Evolutionary conservation across 2,888 invertebrate genomes (phyloP).

Genomic region (Dorcus hopei): DNA sequence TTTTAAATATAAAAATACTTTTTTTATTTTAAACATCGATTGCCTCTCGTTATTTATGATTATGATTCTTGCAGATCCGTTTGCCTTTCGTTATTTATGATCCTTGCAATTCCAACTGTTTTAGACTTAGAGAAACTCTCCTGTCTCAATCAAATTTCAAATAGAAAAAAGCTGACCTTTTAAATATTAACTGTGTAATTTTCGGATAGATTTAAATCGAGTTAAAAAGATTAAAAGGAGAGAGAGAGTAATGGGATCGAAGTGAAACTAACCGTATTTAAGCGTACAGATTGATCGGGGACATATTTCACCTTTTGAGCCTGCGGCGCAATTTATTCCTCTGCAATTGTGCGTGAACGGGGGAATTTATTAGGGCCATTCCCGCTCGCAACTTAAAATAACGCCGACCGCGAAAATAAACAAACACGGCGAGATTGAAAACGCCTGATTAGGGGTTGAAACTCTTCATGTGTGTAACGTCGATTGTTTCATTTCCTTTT

Average conservation of each 20-base stretch:
- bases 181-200: no score
- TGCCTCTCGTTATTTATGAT: no score
- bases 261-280: slow-evolving; percentile 1
- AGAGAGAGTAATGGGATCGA: background rate
- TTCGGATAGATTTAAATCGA: background rate
- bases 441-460: background rate
- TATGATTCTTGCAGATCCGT: no score
- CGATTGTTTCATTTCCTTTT: background rate
- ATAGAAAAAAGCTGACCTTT: no score
- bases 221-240: background rate
- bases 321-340: slow-evolving; percentile 34
- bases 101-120: no score
- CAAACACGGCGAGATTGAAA: slow-evolving; percentile 1
- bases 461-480: background rate
- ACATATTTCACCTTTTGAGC: slow-evolving; percentile 35
- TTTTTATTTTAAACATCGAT: no score
- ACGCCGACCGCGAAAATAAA: slow-evolving; percentile 24
- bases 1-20: no score
- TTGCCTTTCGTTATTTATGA: no score
- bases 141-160: no score
- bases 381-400: slow-evolving; percentile 29
- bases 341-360: slow-evolving; percentile 37
- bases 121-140: no score
- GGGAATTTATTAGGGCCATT: slow-evolving; percentile 36
- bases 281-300: slow-evolving; percentile 25